Evolutionary conservation across 2,797 vertebrate species (phyloP).

Genomic region (Pseudomugil tenellus): DNA sequence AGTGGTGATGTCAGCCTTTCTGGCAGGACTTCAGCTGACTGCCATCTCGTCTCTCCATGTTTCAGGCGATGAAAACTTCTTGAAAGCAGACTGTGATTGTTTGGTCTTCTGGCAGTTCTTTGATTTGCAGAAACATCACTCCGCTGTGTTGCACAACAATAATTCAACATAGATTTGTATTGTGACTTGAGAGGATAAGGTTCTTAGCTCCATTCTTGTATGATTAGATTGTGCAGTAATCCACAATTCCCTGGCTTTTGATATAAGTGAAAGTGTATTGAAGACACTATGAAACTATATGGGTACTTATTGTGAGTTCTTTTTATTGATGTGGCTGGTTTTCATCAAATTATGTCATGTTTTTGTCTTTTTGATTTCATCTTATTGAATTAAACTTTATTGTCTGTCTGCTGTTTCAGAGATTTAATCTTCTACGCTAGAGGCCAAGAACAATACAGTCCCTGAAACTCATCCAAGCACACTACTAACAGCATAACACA

Average conservation of each 20-base stretch:
- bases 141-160: conserved; percentile 29
- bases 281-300: conserved; percentile 28
- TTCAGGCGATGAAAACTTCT: conserved; percentile 40
- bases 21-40: conserved; percentile 27
- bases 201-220: conserved; percentile 25
- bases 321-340: conserved; percentile 40
- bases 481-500: conserved; percentile 53
- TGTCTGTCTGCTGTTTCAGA: conserved; percentile 57
- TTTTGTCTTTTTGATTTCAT: conserved; percentile 49
- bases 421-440: conserved; percentile 60
- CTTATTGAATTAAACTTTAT: conserved; percentile 59
- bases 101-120: conserved; percentile 43
- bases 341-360: conserved; percentile 32
- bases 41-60: conserved; percentile 40
- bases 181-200: conserved; percentile 41
- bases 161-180: conserved; percentile 48
- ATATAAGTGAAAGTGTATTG: conserved; percentile 29
- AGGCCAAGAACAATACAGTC: conserved; percentile 58
- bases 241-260: conserved; percentile 19
- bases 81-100: conserved; percentile 27
- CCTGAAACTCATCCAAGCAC: conserved; percentile 50
- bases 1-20: conserved; percentile 26
- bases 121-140: conserved; percentile 53
- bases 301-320: conserved; percentile 9
- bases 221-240: conserved; percentile 24